Base-by-base conservation (phyloP, 2,888 invertebrate genomes). In the Phania funesta region DNA sequence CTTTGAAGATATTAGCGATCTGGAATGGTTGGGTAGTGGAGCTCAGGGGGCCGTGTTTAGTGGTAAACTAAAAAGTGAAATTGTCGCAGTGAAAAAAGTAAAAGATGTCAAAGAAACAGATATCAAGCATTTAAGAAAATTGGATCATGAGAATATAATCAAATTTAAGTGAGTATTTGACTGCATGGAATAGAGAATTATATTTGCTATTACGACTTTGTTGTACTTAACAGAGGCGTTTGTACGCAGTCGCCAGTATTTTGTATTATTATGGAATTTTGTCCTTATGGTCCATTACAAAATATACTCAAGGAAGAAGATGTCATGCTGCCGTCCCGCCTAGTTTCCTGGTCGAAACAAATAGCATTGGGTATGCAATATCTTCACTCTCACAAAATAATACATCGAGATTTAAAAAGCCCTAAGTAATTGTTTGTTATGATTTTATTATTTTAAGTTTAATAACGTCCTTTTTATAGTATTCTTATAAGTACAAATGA, bases 231-330 rank as follows among this genome's bases (percentile, higher is more conserved):
- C 92, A 95, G 95, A 89, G 99, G 99, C 60, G 96, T 99, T 5
- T 99, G 98, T 90, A 97, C 97, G 0, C 95, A 96, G 89, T 94
- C 96, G 6, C 98, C 98, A 0, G 96, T 96, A 87, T 98, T 95
- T 89, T 98, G 98, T 90, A 96, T 99, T 85, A 94, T 99, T 71
- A 99, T 99, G 99, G 99, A 99, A 90, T 99, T 94, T 91, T 99
- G 99, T 90, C 97, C 98, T 2, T 96, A 96, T 87, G 99, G 99
- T 2, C 97, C 98, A 22, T 92, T 99, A 50, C 99, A 97, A 91
- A 96, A 98, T 90, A 94, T 98, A 87, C 93, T 99, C 70, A 94
- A 94, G 86, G 95, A 95, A 86, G 96, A 97, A 32, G 94, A 96
- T 86, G 93, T 95, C 85, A 95, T 98, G 86, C 94, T 96, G 62